phyloP scores from a whole-genome alignment of 2,797 vertebrate genomes.

The Darevskia nairensis region DNA sequence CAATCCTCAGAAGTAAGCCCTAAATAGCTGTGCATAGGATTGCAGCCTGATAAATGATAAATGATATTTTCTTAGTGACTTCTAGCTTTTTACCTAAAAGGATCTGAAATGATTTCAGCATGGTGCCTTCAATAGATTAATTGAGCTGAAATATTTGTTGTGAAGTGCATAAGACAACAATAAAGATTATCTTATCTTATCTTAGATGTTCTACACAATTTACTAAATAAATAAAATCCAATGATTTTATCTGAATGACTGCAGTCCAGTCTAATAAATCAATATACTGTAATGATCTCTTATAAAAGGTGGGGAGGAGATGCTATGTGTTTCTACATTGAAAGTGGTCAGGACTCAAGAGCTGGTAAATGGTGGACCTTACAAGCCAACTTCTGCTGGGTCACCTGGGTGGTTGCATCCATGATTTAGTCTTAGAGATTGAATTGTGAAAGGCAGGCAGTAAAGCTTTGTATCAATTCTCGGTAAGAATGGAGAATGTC shows the following conservation, averaged over 20 bases:
- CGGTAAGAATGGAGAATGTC: neutral
- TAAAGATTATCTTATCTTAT: too few species aligned
- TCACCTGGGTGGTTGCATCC: too few species aligned
- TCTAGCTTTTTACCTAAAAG: neutral
- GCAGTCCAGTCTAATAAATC: neutral
- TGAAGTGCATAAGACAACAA: neutral
- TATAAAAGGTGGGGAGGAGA: neutral
- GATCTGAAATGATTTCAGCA: neutral
- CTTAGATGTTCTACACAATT: neutral
- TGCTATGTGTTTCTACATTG: neutral
- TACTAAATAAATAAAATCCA: neutral
- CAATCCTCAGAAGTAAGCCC: too few species aligned
- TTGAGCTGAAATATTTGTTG: neutral
- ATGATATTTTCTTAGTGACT: neutral
- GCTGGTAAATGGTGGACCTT: neutral
- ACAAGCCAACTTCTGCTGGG: neutral
- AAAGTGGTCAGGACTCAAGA: too few species aligned
- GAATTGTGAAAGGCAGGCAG: neutral
- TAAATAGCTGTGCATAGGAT: too few species aligned
- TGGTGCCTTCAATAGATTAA: neutral
- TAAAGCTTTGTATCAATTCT: neutral
- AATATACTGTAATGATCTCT: too few species aligned
- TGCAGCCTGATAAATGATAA: too few species aligned
- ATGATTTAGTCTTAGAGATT: neutral
- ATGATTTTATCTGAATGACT: neutral